A percentile compares a stretch with the other conserved stretches of the same genome.
These are phyloP conservation scores for Patiria pectinifera DNA, from an alignment of 53 echinoderm and acorn worm species.

Conservation along the genomic window DNA sequence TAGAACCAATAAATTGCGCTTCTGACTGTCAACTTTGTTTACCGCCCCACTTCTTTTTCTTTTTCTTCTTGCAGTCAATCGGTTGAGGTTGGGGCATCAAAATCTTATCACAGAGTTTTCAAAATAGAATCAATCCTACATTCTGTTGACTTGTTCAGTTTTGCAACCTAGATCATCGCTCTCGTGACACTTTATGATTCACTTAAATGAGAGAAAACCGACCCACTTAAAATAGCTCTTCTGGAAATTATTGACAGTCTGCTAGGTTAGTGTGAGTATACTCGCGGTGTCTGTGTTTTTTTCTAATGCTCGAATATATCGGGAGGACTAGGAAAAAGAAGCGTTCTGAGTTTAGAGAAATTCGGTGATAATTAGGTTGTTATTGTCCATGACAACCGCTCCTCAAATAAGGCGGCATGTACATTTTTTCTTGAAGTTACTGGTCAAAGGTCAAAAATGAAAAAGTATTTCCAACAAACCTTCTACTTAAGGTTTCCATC, in stretches of 20 bases:
- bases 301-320: background rate
- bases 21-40: slow-evolving; percentile 29
- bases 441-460: too few relatives aligned
- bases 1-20: slow-evolving; percentile 49
- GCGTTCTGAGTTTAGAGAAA: too few relatives aligned
- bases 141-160: background rate
- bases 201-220: background rate
- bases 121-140: slow-evolving; percentile 1
- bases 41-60: background rate
- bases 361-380: too few relatives aligned
- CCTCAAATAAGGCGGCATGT: too few relatives aligned
- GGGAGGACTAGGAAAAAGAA: too few relatives aligned
- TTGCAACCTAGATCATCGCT: background rate
- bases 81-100: slow-evolving; percentile 23
- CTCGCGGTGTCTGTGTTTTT: background rate
- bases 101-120: background rate
- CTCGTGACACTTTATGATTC: background rate
- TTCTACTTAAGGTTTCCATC: too few relatives aligned
- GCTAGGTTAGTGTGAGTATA: background rate
- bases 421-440: too few relatives aligned
- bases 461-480: too few relatives aligned
- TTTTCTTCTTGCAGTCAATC: background rate
- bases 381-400: too few relatives aligned
- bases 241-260: background rate
- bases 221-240: background rate